Evolutionary conservation across 1,140 invertebrate species (phyloP).

Genomic region (Hesperophylax magnus): DNA sequence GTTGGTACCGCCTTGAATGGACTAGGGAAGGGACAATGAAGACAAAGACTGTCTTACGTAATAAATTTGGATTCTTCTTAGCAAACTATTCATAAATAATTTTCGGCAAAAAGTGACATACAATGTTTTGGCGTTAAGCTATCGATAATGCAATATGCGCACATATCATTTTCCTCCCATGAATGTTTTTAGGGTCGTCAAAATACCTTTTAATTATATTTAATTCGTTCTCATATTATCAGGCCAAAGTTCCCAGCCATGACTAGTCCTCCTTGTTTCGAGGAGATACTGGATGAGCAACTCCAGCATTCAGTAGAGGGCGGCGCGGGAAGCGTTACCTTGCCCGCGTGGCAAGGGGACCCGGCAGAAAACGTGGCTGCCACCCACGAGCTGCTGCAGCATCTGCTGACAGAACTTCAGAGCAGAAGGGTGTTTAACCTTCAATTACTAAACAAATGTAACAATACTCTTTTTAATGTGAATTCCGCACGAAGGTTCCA

Average conservation of each 20-base stretch:
- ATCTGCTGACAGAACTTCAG: constrained; percentile 44
- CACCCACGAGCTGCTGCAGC: background rate
- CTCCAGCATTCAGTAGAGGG: too few relatives aligned
- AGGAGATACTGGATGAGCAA: background rate
- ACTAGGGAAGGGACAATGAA: too few relatives aligned
- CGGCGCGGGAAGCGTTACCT: background rate
- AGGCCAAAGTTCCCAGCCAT: background rate
- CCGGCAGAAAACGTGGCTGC: background rate
- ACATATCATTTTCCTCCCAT: too few relatives aligned
- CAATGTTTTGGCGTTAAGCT: too few relatives aligned
- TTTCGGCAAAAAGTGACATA: too few relatives aligned
- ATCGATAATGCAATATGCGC: too few relatives aligned
- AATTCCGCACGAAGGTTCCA: background rate
- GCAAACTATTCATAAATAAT: too few relatives aligned
- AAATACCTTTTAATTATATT: background rate
- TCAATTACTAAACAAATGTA: too few relatives aligned
- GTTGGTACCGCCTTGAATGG: too few relatives aligned
- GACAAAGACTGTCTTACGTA: too few relatives aligned
- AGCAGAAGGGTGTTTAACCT: constrained; percentile 36
- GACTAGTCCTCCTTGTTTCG: constrained; percentile 5
- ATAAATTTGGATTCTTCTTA: too few relatives aligned
- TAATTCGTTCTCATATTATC: background rate
- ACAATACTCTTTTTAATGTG: background rate
- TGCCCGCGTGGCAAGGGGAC: background rate
- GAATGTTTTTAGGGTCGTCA: too few relatives aligned